A percentile compares a stretch with the other conserved stretches of the same genome.
Evolutionary conservation across 2,888 invertebrate genomes (phyloP).

Genomic region (Yponomeuta evonymella): DNA sequence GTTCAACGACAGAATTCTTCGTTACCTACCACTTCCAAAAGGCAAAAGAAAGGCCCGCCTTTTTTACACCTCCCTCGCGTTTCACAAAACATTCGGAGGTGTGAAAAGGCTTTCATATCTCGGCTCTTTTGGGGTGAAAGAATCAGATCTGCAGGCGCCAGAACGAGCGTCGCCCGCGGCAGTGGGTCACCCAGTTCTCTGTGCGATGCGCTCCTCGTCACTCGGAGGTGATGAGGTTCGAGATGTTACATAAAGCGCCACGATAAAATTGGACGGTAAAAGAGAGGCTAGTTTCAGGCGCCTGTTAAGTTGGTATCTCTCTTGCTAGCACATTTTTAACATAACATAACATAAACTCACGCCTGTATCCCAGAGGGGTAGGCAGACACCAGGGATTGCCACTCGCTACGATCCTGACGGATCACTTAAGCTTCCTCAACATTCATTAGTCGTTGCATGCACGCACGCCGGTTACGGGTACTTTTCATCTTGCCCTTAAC

Average conservation of each 20-base stretch:
- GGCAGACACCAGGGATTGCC: no score
- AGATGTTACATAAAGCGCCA: not conserved
- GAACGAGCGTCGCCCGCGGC: not conserved
- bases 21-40: no score
- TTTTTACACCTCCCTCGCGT: not conserved
- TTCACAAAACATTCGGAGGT: not conserved
- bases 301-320: not conserved
- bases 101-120: slow-evolving; percentile 9
- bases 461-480: no score
- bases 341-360: no score
- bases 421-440: no score
- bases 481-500: no score
- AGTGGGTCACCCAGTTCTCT: slow-evolving; percentile 3
- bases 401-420: no score
- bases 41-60: no score
- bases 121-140: not conserved
- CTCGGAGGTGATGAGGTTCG: not conserved
- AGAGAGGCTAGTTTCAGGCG: not conserved
- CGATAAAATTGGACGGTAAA: not conserved
- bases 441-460: no score
- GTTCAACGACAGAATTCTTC: no score
- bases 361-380: no score
- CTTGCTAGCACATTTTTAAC: no score
- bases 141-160: slow-evolving; percentile 8
- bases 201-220: not conserved